Percentiles rank a stretch among this genome's conserved stretches.
Evolutionary conservation across 2,888 invertebrate genomes (phyloP).

Genomic region (Eristalinus aeneus): DNA sequence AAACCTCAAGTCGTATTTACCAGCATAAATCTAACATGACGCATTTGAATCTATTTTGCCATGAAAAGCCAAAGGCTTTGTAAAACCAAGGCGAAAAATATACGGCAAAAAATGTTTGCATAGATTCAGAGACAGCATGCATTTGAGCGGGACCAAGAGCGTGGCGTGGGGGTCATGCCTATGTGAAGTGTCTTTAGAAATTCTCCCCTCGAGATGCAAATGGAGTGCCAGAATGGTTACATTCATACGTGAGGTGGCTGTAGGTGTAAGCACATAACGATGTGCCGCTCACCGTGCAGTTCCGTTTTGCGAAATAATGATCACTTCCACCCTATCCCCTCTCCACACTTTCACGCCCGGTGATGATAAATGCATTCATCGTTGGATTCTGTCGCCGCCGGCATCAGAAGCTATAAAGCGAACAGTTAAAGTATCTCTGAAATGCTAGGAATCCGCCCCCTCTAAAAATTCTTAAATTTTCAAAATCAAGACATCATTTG

Average conservation of each 20-base stretch:
- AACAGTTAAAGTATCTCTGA: conserved; percentile 65
- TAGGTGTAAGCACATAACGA: conserved; percentile 60
- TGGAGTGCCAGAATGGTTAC: conserved; percentile 66
- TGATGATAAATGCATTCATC: conserved; percentile 64
- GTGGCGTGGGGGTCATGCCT: neutral
- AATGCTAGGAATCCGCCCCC: conserved; percentile 25
- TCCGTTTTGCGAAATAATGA: conserved; percentile 59
- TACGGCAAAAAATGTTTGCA: conserved; percentile 61
- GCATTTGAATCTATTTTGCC: conserved; percentile 54
- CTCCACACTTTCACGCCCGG: conserved; percentile 21
- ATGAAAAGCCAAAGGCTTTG: neutral
- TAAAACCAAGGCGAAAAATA: neutral
- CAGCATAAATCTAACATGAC: neutral
- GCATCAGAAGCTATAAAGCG: conserved; percentile 56
- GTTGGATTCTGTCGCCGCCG: conserved; percentile 26
- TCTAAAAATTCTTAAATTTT: conserved; percentile 24
- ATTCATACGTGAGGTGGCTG: conserved; percentile 60
- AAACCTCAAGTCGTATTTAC: conserved; percentile 40
- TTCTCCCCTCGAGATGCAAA: conserved; percentile 59
- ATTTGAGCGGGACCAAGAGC: neutral
- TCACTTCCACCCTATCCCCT: conserved; percentile 17
- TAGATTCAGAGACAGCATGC: conserved; percentile 51
- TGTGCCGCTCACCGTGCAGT: conserved; percentile 37
- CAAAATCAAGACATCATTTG: conserved; percentile 48
- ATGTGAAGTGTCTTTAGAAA: conserved; percentile 41